Evolutionary conservation across 2,888 invertebrate genomes (phyloP).

Genomic region (Scaptomyza flava): DNA sequence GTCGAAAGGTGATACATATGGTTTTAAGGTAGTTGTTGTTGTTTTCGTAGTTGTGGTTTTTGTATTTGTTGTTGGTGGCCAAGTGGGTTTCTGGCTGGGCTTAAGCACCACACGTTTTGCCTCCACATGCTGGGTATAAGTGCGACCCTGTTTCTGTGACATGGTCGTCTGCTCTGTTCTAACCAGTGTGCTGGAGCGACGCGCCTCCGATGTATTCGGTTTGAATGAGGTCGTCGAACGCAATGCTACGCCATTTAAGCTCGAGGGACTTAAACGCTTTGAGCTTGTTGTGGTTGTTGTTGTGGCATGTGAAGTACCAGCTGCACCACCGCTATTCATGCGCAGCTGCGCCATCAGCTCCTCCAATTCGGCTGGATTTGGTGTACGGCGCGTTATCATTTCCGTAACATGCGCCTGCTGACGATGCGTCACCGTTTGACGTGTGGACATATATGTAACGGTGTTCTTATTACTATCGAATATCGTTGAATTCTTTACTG

Average conservation of each 20-base stretch:
- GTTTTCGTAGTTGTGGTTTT: slow-evolving; percentile 14
- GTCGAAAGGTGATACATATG: slow-evolving; percentile 30
- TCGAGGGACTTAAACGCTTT: slow-evolving; percentile 44
- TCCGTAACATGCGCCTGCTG: slow-evolving; percentile 76
- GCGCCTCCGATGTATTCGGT: slow-evolving; percentile 28
- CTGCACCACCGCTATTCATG: slow-evolving; percentile 37
- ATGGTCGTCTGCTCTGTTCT: slow-evolving; percentile 71
- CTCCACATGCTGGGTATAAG: slow-evolving; percentile 71
- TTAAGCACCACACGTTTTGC: slow-evolving; percentile 57
- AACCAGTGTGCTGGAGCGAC: slow-evolving; percentile 67
- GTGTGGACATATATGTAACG: slow-evolving; percentile 70
- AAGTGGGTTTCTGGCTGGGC: slow-evolving; percentile 31
- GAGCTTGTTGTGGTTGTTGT: slow-evolving; percentile 24
- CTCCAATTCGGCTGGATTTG: slow-evolving; percentile 72
- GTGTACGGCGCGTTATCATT: slow-evolving; percentile 72
- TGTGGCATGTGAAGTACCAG: slow-evolving; percentile 12
- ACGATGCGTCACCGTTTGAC: slow-evolving; percentile 80
- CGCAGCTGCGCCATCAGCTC: slow-evolving; percentile 64
- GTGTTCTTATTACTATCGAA: slow-evolving; percentile 73
- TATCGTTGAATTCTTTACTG: slow-evolving; percentile 77
- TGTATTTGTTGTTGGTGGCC: slow-evolving; percentile 37
- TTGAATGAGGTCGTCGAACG: slow-evolving; percentile 63
- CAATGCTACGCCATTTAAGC: slow-evolving; percentile 47
- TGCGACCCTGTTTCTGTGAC: slow-evolving; percentile 75
- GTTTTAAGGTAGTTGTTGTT: slow-evolving; percentile 18